Conservation (phyloP, 2,888 invertebrate genomes). For the Lepidocyrtoides sp. region DNA sequence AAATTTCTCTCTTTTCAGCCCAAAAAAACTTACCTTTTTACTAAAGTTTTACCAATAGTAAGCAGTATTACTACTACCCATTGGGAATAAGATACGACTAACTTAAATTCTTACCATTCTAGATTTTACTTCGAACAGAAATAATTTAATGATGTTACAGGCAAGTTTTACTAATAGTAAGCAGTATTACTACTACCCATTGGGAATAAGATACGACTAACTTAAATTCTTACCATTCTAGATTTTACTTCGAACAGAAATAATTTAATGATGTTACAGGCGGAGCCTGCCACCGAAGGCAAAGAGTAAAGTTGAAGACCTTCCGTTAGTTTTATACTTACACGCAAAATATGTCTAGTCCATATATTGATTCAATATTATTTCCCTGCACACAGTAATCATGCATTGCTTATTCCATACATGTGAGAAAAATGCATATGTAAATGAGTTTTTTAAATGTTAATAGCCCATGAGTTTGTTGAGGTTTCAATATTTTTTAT, state of each 20-base stretch:
- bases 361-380: background rate
- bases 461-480: slow-evolving; percentile 66
- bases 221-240: background rate
- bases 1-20: slow-evolving; percentile 46
- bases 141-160: background rate
- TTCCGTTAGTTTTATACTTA: background rate
- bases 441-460: slow-evolving; percentile 74
- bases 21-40: slow-evolving; percentile 33
- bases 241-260: too few species aligned
- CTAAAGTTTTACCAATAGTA: slow-evolving; percentile 16
- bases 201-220: too few species aligned
- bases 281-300: background rate
- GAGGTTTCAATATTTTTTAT: slow-evolving; percentile 68
- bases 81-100: too few species aligned
- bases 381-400: background rate
- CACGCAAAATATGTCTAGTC: background rate
- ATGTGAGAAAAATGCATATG: slow-evolving; percentile 74
- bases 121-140: too few species aligned
- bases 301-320: slow-evolving; percentile 32
- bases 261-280: background rate
- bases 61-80: too few species aligned
- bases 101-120: background rate
- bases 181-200: too few species aligned
- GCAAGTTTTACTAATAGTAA: slow-evolving; percentile 13
- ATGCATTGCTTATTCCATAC: slow-evolving; percentile 43